Evolutionary conservation across 2,888 invertebrate species (phyloP), one percentile per base, ranked within the genome.

Genomic region (Druceiella hillmani): DNA sequence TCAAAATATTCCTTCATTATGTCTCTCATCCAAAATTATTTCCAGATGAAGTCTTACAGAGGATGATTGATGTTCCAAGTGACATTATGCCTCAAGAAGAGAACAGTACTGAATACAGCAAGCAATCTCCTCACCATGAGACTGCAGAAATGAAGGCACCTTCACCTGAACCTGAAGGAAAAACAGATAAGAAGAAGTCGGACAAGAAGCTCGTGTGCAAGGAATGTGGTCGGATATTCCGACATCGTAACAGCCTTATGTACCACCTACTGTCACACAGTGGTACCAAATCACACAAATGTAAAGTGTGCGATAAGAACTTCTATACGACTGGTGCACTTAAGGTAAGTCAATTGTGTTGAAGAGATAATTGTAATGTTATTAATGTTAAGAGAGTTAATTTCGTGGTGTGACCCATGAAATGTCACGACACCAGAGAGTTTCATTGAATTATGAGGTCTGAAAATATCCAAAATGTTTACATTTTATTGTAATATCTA

Each of bases 251-350:
- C 60, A 90, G 91, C 5, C 63, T 90, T 34, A 76, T 88, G 42
- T 91, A 91, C 61, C 91, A 92, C 53, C 73, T 83, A 65, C 64
- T 86, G 48, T 84, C 87, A 27, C 91, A 89, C 52, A 80, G 80
- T 4, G 86, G 86, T 3, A 78, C 83, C 55, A 74, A 87, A 26
- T 81, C 83, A 9, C 85, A 87, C 55, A 77, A 79, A 33, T 91
- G 91, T 54, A 76, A 81, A 38, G 78, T 81, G 10, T 91, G 91
- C 52, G 84, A 83, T 5, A 88, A 89, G 59, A 79, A 82, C 27
- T 91, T 91, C 62, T 89, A 87, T 54, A 87, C 89, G 0, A 75
- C 79, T 2, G 82, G 83, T 47, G 89, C 90, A 3, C 66, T 90
- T 4, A 89, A 87, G 73, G 87, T 84, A 49, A 50, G 45, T 48